Base-by-base conservation (phyloP, 2,113 vertebrate genomes). In the Colaptes auratus region DNA sequence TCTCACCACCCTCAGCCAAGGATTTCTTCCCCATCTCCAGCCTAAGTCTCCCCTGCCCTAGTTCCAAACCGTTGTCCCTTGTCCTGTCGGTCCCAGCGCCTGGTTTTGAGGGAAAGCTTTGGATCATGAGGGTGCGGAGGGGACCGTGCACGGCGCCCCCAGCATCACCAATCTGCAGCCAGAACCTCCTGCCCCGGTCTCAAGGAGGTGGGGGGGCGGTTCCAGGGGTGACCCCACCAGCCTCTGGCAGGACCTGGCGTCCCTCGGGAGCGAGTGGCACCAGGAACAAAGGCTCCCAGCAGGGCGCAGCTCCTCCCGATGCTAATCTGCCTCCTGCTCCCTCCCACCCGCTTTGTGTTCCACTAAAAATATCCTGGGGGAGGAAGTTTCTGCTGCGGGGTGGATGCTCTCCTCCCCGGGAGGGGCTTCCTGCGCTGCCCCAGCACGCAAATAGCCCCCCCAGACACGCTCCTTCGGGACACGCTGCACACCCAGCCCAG, bases 381-480 rank as follows among this genome's bases (percentile, higher is more conserved):
- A 95, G 92, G 94, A 96, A 96, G 91, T 96, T 63, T 25, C 71
- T 90, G 95, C 94, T 0, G 11, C 2, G 80, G 96, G 97, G 95
- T 95, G 97, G 97, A 93, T 88, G 89, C 96, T 93, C 94, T 85
- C 92, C 95, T 95, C 92, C 89, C 79, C 65, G 86, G 97, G 97
- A 96, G 93, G 93, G 83, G 96, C 88, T 97, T 97, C 97, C 97
- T 95, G 96, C 10, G 7, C 93, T 87, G 82, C 95, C 81, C 91
- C 31, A 2, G 69, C 33, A 50, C 86, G 6, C 72, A 94, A 96
- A 96, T 76, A 94, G 59, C 36, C 84, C 63, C 63, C 82, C 80
- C 89, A 14, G 79, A 15, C 36, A 1, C 23, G 27, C 67, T 73
- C 58, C 90, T 70, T 20, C 6, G 2, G 36, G 58, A 36, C 55